These are phyloP conservation scores for Muscicapa comitata DNA, from an alignment of 2,797 vertebrate genomes.

Conservation along the genomic window DNA sequence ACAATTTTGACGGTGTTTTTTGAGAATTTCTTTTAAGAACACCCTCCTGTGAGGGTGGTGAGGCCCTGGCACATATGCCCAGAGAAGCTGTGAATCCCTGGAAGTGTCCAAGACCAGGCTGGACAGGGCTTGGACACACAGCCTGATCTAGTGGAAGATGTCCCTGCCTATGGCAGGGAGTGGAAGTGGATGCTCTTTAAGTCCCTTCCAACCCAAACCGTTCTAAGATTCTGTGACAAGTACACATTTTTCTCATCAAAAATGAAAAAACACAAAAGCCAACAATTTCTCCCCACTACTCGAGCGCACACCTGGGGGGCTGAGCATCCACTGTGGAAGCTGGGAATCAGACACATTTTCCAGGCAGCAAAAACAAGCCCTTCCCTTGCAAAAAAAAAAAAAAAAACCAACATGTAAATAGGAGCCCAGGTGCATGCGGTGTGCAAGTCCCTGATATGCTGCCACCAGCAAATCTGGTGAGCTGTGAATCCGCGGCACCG, in stretches of 20 bases:
- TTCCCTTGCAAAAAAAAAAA: not conserved
- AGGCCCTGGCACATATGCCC: not conserved
- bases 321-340: not conserved
- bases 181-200: not conserved
- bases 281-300: not conserved
- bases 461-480: conserved; percentile 51
- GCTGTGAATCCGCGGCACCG: conserved; percentile 34
- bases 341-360: not conserved
- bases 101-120: not conserved
- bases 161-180: not conserved
- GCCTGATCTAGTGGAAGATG: not conserved
- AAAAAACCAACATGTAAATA: not conserved
- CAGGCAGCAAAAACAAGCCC: not conserved
- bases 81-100: not conserved
- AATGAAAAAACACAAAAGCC: not conserved
- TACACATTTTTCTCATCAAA: not conserved
- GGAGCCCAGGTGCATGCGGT: conserved; percentile 54
- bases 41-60: not conserved
- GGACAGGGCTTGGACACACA: not conserved
- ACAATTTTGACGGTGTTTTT: not conserved
- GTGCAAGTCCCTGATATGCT: conserved; percentile 26
- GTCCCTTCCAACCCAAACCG: not conserved
- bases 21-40: not conserved
- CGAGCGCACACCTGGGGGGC: not conserved
- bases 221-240: not conserved